Conservation (phyloP, 1,140 invertebrate species). For the Akabosia matsudoensis region DNA sequence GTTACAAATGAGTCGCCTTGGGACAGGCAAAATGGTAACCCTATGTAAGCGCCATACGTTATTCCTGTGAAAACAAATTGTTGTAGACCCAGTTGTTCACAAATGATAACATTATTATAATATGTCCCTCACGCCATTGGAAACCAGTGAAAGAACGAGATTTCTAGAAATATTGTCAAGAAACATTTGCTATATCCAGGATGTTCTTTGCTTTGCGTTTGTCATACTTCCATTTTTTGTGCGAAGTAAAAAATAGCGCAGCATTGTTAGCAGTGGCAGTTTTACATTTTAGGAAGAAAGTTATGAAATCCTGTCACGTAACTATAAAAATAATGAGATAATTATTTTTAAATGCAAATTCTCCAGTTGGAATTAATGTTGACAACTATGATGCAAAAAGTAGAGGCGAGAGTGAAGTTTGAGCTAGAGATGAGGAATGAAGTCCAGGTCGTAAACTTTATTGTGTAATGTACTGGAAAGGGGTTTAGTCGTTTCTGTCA, state of each 20-base stretch:
- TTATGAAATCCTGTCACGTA: constrained; percentile 23
- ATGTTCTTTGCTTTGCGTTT: too few relatives aligned
- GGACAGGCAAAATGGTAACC: too few relatives aligned
- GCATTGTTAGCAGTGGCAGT: constrained; percentile 3
- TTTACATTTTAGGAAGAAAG: background rate
- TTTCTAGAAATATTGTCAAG: too few relatives aligned
- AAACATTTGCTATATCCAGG: too few relatives aligned
- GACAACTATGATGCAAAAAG: constrained; percentile 20
- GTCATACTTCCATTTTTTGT: background rate
- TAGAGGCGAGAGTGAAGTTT: background rate
- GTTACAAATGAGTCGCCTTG: too few relatives aligned
- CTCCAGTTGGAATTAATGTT: constrained; percentile 1
- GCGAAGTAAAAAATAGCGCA: background rate
- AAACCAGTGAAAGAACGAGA: too few relatives aligned
- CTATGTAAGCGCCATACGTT: too few relatives aligned
- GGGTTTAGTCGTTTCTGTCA: background rate
- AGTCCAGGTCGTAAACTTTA: background rate
- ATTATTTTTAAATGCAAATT: constrained; percentile 24
- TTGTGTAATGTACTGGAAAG: background rate
- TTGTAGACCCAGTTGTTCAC: too few relatives aligned
- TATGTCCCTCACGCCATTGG: too few relatives aligned
- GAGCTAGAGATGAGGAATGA: background rate
- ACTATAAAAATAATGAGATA: constrained; percentile 24
- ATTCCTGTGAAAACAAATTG: too few relatives aligned
- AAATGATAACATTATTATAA: too few relatives aligned